Evolutionary conservation across 2,888 invertebrate genomes (phyloP), one percentile per base, ranked within the genome.

Genomic region (Dicyrtomina minuta): DNA sequence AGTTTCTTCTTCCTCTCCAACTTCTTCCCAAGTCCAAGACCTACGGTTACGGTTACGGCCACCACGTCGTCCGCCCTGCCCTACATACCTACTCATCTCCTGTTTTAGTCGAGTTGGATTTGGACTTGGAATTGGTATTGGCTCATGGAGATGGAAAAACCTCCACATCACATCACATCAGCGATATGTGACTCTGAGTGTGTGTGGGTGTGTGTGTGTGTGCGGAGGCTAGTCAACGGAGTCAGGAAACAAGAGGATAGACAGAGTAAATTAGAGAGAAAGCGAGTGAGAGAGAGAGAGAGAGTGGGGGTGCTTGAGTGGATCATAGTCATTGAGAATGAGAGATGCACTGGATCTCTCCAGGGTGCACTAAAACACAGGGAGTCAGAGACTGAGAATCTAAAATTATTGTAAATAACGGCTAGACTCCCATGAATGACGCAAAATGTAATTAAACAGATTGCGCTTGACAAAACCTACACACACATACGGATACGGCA

Each of bases 361-460:
- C 53, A 44, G 68, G 61, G 68, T 68, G 68, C 62, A 62, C 43
- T 68, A 68, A 68, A 62, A 68, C 59, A 60, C 24, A 59, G 56
- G 44, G 68, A 62, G 53, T 55, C 68, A 62, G 68, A 68, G 61
- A 60, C 60, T 43, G 59, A 59, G 51, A 59, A 59, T 66, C 66
- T 59, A 59, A 66, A 66, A 66, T 66, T 66, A 66, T 66, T 58
- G 59, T 66, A 66, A 66, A 66, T 66, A 66, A 66, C 59, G 59
- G 66, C 66, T n/a, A 59, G 66, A 22, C 59, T 66, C 22, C 39
- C 58, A 65, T 65, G 65, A 65, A 55, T 65, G 65, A 65, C 65
- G 65, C 53, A 65, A 65, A 43, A 64, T 53, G 53, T 64, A 64
- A 64, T 64, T 64, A 64, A 62, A 64, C 64, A 64, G 64, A 65